Conservation (phyloP, 2,797 vertebrate genomes). For the Bradypodion ventrale region DNA sequence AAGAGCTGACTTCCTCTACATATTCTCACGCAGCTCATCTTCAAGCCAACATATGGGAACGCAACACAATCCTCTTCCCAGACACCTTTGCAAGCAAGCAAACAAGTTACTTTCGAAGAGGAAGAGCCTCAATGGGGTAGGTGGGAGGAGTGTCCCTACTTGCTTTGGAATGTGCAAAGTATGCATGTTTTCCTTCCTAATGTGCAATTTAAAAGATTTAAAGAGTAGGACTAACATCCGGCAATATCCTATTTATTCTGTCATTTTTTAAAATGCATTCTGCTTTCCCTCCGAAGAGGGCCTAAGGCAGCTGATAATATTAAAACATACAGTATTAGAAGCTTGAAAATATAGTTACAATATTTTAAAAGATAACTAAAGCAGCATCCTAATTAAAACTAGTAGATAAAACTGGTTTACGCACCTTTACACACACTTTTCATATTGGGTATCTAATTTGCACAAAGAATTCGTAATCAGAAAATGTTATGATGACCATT, state of each 20-base stretch:
- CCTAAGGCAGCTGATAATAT: no score
- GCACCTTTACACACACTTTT: background rate
- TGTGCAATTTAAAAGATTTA: background rate
- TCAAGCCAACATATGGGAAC: conserved; percentile 48
- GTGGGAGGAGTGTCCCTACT: background rate
- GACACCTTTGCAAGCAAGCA: conserved; percentile 37
- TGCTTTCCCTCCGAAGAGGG: no score
- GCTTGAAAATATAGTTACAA: no score
- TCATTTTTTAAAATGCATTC: no score
- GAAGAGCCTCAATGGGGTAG: conserved; percentile 19
- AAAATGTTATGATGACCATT: background rate
- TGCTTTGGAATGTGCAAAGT: conserved; percentile 18
- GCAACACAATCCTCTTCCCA: conserved; percentile 60
- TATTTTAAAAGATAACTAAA: no score
- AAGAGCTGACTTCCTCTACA: conserved; percentile 44
- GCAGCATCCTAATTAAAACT: no score
- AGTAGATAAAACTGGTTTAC: no score
- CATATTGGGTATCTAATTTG: background rate
- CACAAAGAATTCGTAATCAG: background rate
- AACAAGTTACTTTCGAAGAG: conserved; percentile 32
- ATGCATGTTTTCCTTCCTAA: background rate
- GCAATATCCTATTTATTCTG: background rate
- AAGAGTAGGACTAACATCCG: background rate
- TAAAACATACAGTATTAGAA: no score
- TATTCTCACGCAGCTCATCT: conserved; percentile 42